Evolutionary conservation across 2,888 invertebrate species (phyloP).

Genomic region (Hyles lineata): DNA sequence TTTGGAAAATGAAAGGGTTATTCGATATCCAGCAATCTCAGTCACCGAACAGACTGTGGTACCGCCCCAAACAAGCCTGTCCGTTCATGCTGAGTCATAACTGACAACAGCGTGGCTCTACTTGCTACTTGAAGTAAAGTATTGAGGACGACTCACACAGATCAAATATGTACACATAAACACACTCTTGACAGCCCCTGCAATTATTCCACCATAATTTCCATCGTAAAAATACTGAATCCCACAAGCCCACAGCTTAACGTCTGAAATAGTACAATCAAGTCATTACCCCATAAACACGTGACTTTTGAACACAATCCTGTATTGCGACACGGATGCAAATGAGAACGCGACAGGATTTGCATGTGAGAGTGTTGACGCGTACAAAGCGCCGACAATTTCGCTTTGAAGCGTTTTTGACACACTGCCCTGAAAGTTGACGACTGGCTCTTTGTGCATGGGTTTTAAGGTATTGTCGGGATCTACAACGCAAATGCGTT

Average conservation of each 20-base stretch:
- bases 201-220: background rate
- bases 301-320: conserved; percentile 14
- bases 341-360: conserved; percentile 40
- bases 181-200: background rate
- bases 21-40: too few species aligned
- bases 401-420: conserved; percentile 36
- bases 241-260: background rate
- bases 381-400: conserved; percentile 30
- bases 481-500: conserved; percentile 5
- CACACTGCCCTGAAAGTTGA: conserved; percentile 33
- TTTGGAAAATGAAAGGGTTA: too few species aligned
- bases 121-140: too few species aligned
- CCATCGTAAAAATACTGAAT: background rate
- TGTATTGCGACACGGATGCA: conserved; percentile 40
- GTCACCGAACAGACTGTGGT: too few species aligned
- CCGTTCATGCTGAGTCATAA: too few species aligned
- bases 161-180: too few species aligned
- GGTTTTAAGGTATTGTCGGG: conserved; percentile 25
- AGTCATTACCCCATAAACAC: conserved; percentile 25
- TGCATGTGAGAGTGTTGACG: conserved; percentile 35
- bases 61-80: too few species aligned
- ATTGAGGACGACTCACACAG: too few species aligned
- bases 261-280: conserved; percentile 17
- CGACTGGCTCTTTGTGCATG: conserved; percentile 35
- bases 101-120: too few species aligned